Percentiles rank a stretch among this genome's conserved stretches.
phyloP scores from a whole-genome alignment of 2,888 invertebrate genomes.

The Drosophila birchii region DNA sequence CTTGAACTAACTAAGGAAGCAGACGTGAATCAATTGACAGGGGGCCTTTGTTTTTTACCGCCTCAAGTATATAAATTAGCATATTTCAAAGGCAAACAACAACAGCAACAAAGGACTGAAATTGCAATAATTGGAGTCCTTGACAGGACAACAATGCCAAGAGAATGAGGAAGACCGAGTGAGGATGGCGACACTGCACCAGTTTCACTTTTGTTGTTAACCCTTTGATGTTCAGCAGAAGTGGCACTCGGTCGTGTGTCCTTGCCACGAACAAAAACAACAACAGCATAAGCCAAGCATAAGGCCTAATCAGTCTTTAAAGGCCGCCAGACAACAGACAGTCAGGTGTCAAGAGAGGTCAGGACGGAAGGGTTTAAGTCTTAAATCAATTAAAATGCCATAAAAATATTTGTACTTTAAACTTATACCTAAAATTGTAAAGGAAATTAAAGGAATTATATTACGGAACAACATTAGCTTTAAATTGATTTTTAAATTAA shows the following conservation, averaged over 20 bases:
- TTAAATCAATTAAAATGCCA: slow-evolving; percentile 54
- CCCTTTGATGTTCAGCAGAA: slow-evolving; percentile 79
- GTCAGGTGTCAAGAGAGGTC: slow-evolving; percentile 12
- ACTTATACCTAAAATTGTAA: not conserved
- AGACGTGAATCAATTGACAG: slow-evolving; percentile 76
- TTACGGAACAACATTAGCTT: not conserved
- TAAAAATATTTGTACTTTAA: not conserved
- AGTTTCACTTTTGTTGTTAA: slow-evolving; percentile 75
- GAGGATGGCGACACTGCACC: slow-evolving; percentile 56
- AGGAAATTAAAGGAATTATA: not conserved
- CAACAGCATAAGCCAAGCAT: no score
- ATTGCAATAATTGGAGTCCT: slow-evolving; percentile 79
- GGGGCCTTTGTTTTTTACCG: slow-evolving; percentile 53
- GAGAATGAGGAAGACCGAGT: slow-evolving; percentile 39
- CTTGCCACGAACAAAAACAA: slow-evolving; percentile 55
- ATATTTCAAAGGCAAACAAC: slow-evolving; percentile 72
- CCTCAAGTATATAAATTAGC: slow-evolving; percentile 71
- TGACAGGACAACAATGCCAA: slow-evolving; percentile 64
- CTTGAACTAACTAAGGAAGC: slow-evolving; percentile 66
- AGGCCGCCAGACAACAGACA: slow-evolving; percentile 30
- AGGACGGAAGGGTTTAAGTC: slow-evolving; percentile 29
- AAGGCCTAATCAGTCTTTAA: slow-evolving; percentile 67
- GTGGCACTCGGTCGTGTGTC: slow-evolving; percentile 74
- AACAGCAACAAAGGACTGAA: slow-evolving; percentile 52
- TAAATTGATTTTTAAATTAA: not conserved